Conservation (phyloP, 2,888 invertebrate genomes). For the Drosophila neoperkinsi region DNA sequence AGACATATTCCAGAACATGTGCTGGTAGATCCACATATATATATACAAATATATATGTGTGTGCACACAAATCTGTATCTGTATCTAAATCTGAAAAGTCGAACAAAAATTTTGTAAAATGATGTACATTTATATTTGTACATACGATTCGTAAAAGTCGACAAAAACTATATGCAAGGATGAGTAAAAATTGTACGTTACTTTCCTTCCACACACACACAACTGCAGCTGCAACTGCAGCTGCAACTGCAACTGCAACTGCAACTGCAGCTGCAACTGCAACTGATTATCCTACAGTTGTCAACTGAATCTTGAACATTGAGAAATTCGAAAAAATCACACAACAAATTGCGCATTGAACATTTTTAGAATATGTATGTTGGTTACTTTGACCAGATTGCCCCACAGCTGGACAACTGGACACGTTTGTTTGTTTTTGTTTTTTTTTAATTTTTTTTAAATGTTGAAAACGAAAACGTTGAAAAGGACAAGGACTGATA, state of each 20-base stretch:
- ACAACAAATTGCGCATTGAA: conserved; percentile 20
- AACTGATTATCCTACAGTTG: conserved; percentile 4
- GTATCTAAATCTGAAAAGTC: conserved; percentile 9
- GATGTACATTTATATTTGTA: conserved; percentile 36
- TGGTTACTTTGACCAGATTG: conserved; percentile 10
- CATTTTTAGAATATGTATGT: conserved; percentile 16
- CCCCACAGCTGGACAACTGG: conserved; percentile 2
- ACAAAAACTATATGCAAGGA: neutral
- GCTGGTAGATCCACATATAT: conserved; percentile 4
- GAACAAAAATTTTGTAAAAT: conserved; percentile 19
- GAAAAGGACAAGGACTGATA: conserved; percentile 61
- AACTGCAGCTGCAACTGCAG: too few species aligned
- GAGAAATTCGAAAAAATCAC: conserved; percentile 6
- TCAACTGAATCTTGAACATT: neutral
- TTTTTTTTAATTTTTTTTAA: neutral
- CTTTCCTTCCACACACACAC: neutral
- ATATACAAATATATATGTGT: neutral
- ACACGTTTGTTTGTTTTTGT: conserved; percentile 2
- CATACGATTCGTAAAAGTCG: conserved; percentile 23
- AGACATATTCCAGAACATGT: neutral
- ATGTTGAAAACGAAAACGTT: conserved; percentile 22
- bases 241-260: too few species aligned
- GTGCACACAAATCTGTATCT: conserved; percentile 15
- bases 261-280: too few species aligned
- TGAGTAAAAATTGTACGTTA: conserved; percentile 10